Percentiles rank a stretch among this genome's conserved stretches.
phyloP scores from a whole-genome alignment of 2,113 vertebrate genomes.

The Labrus mixtus region DNA sequence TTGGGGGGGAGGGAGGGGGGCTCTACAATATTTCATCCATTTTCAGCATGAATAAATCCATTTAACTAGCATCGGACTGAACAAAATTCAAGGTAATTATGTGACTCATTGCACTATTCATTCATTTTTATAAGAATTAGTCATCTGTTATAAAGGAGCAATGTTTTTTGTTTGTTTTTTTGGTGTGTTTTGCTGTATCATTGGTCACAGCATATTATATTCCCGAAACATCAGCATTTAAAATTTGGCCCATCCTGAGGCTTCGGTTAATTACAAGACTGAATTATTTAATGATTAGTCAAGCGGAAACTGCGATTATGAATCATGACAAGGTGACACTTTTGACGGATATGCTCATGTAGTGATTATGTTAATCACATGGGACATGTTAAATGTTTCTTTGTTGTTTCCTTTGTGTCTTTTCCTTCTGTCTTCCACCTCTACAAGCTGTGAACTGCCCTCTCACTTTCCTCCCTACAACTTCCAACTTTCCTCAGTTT shows the following conservation, averaged over 20 bases:
- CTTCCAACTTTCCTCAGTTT: neutral
- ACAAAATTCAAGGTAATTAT: neutral
- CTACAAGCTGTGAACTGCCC: neutral
- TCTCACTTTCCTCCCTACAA: too few species aligned
- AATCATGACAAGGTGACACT: slow-evolving; percentile 23
- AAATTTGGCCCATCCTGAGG: neutral
- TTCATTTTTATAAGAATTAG: neutral
- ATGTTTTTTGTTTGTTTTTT: neutral
- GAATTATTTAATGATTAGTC: neutral
- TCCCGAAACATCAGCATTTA: neutral
- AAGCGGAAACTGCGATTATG: slow-evolving; percentile 4
- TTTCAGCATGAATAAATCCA: slow-evolving; percentile 7
- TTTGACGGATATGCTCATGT: slow-evolving; percentile 1
- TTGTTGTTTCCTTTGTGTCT: slow-evolving; percentile 4
- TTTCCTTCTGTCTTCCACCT: neutral
- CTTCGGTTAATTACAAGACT: neutral
- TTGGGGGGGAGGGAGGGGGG: too few species aligned
- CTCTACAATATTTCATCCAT: neutral
- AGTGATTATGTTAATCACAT: slow-evolving; percentile 2
- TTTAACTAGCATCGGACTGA: neutral
- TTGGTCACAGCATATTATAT: neutral
- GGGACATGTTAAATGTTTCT: slow-evolving; percentile 3
- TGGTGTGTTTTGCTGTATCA: neutral
- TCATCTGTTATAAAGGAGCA: neutral
- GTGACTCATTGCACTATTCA: slow-evolving; percentile 8